Evolutionary conservation across 1,140 invertebrate species (phyloP).

Genomic region (Drosophila chauvacae): DNA sequence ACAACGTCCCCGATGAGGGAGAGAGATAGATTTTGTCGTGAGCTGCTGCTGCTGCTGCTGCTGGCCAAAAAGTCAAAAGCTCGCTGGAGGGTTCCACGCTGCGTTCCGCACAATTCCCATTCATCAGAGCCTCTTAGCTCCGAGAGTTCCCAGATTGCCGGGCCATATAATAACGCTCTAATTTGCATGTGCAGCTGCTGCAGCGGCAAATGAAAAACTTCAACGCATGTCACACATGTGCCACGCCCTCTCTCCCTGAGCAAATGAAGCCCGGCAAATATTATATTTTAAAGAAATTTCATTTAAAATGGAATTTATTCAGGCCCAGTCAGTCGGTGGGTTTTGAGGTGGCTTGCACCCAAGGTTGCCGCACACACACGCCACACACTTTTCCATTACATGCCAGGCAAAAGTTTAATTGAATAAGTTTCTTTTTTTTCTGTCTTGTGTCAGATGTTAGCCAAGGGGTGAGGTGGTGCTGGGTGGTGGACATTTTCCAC

Average conservation of each 20-base stretch:
- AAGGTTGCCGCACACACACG: slow-evolving; percentile 48
- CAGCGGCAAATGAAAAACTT: slow-evolving; percentile 47
- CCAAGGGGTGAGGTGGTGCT: background rate
- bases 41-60: slow-evolving; percentile 1
- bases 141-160: slow-evolving; percentile 55
- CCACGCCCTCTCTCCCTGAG: slow-evolving; percentile 24
- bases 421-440: slow-evolving; percentile 67
- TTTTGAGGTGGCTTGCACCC: slow-evolving; percentile 18
- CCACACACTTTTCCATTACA: slow-evolving; percentile 54
- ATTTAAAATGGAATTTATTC: slow-evolving; percentile 74
- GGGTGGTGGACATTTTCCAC: slow-evolving; percentile 19
- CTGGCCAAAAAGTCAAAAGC: slow-evolving; percentile 57
- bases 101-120: slow-evolving; percentile 51
- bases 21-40: background rate
- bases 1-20: slow-evolving; percentile 37
- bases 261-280: slow-evolving; percentile 74
- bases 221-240: slow-evolving; percentile 73
- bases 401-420: slow-evolving; percentile 72
- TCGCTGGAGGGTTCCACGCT: slow-evolving; percentile 14
- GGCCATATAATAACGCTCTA: slow-evolving; percentile 76
- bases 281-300: slow-evolving; percentile 78
- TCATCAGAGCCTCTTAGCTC: slow-evolving; percentile 58
- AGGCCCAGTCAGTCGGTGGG: slow-evolving; percentile 36
- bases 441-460: slow-evolving; percentile 23
- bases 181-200: slow-evolving; percentile 66